Base-by-base conservation (phyloP, 2,888 invertebrate genomes). In the Punctoribates punctum region DNA sequence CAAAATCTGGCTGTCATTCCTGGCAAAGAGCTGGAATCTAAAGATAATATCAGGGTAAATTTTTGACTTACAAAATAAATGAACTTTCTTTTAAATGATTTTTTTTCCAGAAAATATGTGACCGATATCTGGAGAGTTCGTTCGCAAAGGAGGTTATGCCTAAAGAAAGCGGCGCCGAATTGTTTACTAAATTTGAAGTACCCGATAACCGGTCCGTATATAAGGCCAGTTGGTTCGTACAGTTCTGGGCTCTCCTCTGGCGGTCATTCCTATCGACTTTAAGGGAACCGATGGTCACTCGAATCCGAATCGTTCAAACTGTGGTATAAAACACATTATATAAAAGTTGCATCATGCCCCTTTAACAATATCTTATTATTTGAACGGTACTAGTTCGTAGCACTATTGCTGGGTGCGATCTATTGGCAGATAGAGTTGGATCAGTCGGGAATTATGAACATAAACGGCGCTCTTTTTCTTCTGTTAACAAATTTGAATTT, bases 221-320 rank as follows among this genome's bases (percentile, higher is more conserved):
- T 87, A 90, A 92, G 84, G 93, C 93, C 1, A 88, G 90, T 0
- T 96, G 94, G 92, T 89, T 88, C 77, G 89, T 90, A 76, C 97
- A 98, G 86, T 93, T 96, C 83, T 84, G 89, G 0, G 94, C 93
- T 0, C 90, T 98, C 0, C 85, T 96, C 11, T 94, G 94, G 93
- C 86, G 97, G 73, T 93, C 94, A 15, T 93, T 93, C 90, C 85
- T 94, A 46, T 91, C 92, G 57, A 90, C 92, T 54, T 88, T 93
- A 74, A 92, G 96, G 82, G 96, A 97, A 82, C 96, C 96, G 0
- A 88, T 94, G 83, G 87, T 97, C 29, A 90, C 96, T 78, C 91
- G 91, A 89, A 93, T 96, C 79, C 88, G 95, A 79, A 85, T 95
- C 79, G 83, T 93, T 46, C 96, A 97, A 85, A 93, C 94, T 25